Base-by-base conservation (phyloP, 2,113 vertebrate species). In the Gallinago paraguaiae region DNA sequence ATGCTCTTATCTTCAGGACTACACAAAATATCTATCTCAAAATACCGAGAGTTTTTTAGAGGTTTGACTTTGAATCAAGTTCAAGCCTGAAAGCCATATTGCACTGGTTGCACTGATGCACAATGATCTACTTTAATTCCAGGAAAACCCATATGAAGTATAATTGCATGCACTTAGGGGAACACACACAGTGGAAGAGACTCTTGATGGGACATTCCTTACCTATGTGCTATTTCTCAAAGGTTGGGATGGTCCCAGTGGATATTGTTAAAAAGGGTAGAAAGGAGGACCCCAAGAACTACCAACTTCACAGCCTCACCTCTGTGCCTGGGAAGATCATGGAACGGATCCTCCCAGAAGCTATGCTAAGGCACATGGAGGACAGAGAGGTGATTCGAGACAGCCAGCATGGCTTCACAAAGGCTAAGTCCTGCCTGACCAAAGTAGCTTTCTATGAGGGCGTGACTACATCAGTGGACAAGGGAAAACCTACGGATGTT, bases 121-220 rank as follows among this genome's bases (percentile, higher is more conserved):
- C 87, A 78, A 90, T 23, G 2, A 48, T 11, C 30, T 53, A 51
- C 16, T 30, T 43, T 9, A 37, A 70, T 43, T 85, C 57, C 30
- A 85, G 41, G 17, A 90, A 69, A 83, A 75, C 2, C 4, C 17
- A 11, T 8, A 31, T 8, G 13, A 69, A 78, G 9, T 33, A 33
- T 8, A 79, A 56, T 20, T 33, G 27, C 17, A 46, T 1, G 7
- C 10, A 19, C 3, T 57, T 17, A 78, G 14, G 5, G 5, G 33
- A 72, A 64, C 9, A 18, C 31, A 35, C 1, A 2, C 11, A 51
- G 30, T 6, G 6, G 46, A 76, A 69, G 7, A 53, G 19, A 88
- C 24, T 46, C 10, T 72, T 0, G 0, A 12, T 19, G 19, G 23
- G 19, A 68, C 10, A 63, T 17, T 69, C 2, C 10, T 39, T 43